Base-by-base conservation (phyloP, 1,140 invertebrate species). In the Triops longicaudatus region DNA sequence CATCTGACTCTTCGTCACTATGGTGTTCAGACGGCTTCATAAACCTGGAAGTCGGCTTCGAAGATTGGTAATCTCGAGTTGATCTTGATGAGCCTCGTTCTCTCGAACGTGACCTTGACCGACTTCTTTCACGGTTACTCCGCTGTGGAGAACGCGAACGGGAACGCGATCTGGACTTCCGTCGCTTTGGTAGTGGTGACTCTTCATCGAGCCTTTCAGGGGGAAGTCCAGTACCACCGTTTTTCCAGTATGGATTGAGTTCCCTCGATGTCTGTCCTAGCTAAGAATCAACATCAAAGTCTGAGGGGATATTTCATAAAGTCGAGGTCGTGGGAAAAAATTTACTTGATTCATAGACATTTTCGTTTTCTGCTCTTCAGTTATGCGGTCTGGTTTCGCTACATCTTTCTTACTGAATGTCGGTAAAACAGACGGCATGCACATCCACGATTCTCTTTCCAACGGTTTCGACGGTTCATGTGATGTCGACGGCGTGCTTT, bases 191-290 rank as follows among this genome's bases (percentile, higher is more conserved):
- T 22, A 14, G 10, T 10, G 14, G 7, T 63, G 22, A 14, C 6
- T 17, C 17, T 42, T 75, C 42, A 10, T 75, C 44, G 0, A 26
- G 71, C 28, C n/a, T 73, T 43, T 78, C 78, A 11, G 74, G 74
- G 28, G 92, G 94, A 76, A 97, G 83, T 17, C 95, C 95, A 73
- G 86, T 89, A 12, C 95, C 95, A 77, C 92, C 93, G 85, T 92
- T 86, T 87, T 93, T 95, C 93, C 94, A 97, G 83, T 95, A 93
- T 1, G 94, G 95, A 88, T 98, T 98, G 73, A 96, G 84, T 86
- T 98, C 95, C 81, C 88, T 86, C 2, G 82, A 83, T 82, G 90
- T 91, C 79, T 90, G 90, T 2, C 90, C 89, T 50, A 91, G 90
- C 87, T 93, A 77, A 72, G 78, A 63, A n/a, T n/a, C 6, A 63